Percentiles rank a stretch among this genome's conserved stretches.
These are phyloP conservation scores for Pampusana beccarii DNA, from an alignment of 2,113 vertebrate genomes.

Conservation along the genomic window DNA sequence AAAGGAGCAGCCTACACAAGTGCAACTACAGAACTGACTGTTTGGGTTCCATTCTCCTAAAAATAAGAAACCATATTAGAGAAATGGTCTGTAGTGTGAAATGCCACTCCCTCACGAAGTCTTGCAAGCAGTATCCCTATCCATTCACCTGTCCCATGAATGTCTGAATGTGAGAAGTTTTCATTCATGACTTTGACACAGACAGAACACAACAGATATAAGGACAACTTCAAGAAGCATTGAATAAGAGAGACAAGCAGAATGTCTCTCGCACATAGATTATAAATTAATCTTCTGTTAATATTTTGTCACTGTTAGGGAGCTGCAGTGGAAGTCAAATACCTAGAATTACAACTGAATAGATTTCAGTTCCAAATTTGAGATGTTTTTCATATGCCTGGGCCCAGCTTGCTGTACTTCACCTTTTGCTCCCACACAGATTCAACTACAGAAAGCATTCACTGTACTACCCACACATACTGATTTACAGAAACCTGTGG, in stretches of 20 bases:
- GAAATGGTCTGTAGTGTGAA: neutral
- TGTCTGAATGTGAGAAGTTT: neutral
- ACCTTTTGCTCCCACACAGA: neutral
- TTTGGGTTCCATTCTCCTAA: neutral
- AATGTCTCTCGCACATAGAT: accelerated
- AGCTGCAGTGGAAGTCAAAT: neutral
- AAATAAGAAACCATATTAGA: neutral
- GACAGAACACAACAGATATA: neutral
- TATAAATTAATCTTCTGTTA: neutral
- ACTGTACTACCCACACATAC: neutral
- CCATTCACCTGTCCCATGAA: neutral
- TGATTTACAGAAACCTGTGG: neutral
- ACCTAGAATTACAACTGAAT: neutral
- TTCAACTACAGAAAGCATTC: neutral
- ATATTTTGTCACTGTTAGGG: neutral
- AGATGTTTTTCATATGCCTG: neutral
- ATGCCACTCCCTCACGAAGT: neutral
- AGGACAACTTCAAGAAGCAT: neutral
- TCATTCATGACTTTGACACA: neutral
- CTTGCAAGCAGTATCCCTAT: neutral
- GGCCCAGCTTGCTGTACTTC: neutral
- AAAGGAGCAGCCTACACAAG: neutral
- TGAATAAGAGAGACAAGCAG: neutral
- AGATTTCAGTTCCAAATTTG: neutral
- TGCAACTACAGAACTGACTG: neutral